Evolutionary conservation across 2,888 invertebrate species (phyloP).

Genomic region (Rhorus exstirpatorius): DNA sequence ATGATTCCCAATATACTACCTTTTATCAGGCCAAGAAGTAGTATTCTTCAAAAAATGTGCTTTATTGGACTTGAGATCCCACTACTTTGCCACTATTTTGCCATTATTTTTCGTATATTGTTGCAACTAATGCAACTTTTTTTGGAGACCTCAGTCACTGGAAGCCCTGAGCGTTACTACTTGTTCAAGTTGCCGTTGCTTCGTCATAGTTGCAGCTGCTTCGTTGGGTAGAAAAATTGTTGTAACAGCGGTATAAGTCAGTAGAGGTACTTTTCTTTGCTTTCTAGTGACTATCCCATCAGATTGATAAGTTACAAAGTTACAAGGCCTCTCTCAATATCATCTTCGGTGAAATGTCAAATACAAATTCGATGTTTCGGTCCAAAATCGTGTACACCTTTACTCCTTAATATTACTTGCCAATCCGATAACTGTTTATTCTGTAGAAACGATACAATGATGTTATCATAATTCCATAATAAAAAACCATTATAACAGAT

Average conservation of each 20-base stretch:
- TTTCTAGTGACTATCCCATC: not conserved
- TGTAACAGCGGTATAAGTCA: not conserved
- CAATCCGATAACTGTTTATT: not conserved
- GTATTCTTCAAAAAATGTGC: too few relatives aligned
- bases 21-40: too few relatives aligned
- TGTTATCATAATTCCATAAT: constrained; percentile 4
- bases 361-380: not conserved
- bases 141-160: too few relatives aligned
- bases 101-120: too few relatives aligned
- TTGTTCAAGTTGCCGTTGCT: too few relatives aligned
- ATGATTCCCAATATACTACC: too few relatives aligned
- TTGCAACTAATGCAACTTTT: too few relatives aligned
- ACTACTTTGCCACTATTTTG: too few relatives aligned
- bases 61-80: too few relatives aligned
- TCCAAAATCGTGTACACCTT: not conserved
- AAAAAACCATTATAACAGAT: constrained; percentile 1
- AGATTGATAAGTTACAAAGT: not conserved
- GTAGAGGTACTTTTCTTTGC: constrained; percentile 1
- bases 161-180: too few relatives aligned
- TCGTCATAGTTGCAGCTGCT: not conserved
- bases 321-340: not conserved
- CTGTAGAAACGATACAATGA: not conserved
- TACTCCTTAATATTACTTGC: not conserved
- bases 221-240: not conserved
- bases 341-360: not conserved